These are phyloP conservation scores for Leptodirus hochenwartii DNA, from an alignment of 2,888 invertebrate genomes.

Conservation along the genomic window DNA sequence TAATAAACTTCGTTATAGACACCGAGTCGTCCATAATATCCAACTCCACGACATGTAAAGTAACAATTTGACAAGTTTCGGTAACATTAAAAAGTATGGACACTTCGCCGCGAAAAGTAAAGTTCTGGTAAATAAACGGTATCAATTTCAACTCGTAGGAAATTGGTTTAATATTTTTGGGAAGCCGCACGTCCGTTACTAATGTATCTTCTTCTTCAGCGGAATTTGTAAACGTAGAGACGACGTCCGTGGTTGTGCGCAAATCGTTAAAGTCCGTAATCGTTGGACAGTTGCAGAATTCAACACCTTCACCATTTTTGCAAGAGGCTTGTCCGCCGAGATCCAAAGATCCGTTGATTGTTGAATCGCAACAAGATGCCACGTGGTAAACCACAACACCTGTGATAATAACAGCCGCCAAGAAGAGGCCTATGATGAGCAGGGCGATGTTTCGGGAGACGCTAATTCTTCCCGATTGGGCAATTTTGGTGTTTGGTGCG, in stretches of 20 bases:
- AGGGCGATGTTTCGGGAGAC: slow-evolving; percentile 45
- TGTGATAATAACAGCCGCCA: slow-evolving; percentile 46
- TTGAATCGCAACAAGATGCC: slow-evolving; percentile 49
- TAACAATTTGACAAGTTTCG: slow-evolving; percentile 44
- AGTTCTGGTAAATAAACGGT: slow-evolving; percentile 58
- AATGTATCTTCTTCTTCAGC: neutral
- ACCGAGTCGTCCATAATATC: slow-evolving; percentile 28
- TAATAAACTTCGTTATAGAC: too few relatives aligned
- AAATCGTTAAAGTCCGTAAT: slow-evolving; percentile 1
- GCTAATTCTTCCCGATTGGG: slow-evolving; percentile 41
- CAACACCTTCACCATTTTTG: slow-evolving; percentile 2
- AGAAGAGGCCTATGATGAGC: slow-evolving; percentile 41
- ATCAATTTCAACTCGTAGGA: slow-evolving; percentile 50
- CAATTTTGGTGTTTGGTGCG: slow-evolving; percentile 35
- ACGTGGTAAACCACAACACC: slow-evolving; percentile 62
- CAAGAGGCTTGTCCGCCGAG: slow-evolving; percentile 1
- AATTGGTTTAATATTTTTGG: slow-evolving; percentile 45
- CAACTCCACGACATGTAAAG: slow-evolving; percentile 56
- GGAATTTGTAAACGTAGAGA: neutral
- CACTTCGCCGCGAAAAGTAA: slow-evolving; percentile 58
- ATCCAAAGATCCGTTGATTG: too few relatives aligned
- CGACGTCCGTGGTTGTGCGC: slow-evolving; percentile 6
- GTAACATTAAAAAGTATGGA: slow-evolving; percentile 41
- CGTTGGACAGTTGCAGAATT: neutral
- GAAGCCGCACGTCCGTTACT: slow-evolving; percentile 42